Evolutionary conservation across 2,888 invertebrate genomes (phyloP).

Genomic region (Noctua janthe): DNA sequence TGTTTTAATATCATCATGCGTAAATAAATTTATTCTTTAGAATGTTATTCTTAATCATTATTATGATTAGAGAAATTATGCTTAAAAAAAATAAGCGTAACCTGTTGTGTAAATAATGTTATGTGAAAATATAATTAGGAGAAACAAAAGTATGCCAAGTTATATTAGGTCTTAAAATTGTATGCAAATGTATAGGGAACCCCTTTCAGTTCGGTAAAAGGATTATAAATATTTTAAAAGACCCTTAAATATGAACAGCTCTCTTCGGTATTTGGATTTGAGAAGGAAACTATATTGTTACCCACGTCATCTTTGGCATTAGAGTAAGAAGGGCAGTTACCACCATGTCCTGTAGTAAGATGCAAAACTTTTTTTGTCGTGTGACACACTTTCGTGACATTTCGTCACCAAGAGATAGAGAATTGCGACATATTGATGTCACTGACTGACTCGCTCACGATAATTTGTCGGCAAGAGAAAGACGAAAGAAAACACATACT

Average conservation of each 20-base stretch:
- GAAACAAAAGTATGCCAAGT: too few species aligned
- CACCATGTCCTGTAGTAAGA: too few species aligned
- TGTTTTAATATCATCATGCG: too few species aligned
- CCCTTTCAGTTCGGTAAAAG: background rate
- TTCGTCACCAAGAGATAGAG: background rate
- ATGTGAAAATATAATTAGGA: too few species aligned
- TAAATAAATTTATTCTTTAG: too few species aligned
- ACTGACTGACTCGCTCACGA: background rate
- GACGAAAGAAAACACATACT: too few species aligned
- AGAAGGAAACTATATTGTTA: background rate
- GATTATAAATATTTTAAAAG: slow-evolving; percentile 9
- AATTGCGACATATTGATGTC: background rate
- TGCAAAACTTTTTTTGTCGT: background rate
- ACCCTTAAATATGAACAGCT: background rate
- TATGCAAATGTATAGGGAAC: too few species aligned
- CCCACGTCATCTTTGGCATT: background rate
- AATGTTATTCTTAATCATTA: too few species aligned
- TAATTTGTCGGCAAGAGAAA: background rate
- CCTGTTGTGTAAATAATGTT: too few species aligned
- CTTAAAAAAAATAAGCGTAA: too few species aligned
- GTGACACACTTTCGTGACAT: background rate
- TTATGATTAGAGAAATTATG: too few species aligned
- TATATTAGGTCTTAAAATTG: too few species aligned
- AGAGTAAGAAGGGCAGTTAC: background rate
- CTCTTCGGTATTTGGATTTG: background rate